phyloP scores from a whole-genome alignment of 2,888 invertebrate genomes.

The Caprella mutica region DNA sequence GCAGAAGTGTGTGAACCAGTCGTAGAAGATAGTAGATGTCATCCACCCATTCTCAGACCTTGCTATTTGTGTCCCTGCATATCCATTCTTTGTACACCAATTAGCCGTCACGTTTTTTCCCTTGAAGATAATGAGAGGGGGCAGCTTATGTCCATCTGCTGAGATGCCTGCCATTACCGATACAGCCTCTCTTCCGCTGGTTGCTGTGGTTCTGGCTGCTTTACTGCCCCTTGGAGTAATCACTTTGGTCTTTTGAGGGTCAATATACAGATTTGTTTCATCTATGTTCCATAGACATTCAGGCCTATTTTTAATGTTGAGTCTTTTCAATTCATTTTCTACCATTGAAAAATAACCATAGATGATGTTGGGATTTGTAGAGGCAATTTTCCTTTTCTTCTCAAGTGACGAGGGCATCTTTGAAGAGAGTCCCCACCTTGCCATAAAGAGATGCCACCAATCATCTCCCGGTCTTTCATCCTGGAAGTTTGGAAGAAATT shows the following conservation, averaged over 20 bases:
- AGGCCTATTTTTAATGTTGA: neutral
- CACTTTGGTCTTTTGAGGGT: neutral
- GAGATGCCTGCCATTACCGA: constrained; percentile 6
- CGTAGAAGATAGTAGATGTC: neutral
- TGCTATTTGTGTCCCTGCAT: neutral
- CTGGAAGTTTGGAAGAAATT: too few relatives aligned
- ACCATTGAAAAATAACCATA: neutral
- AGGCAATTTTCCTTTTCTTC: too few relatives aligned
- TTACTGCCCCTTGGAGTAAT: neutral
- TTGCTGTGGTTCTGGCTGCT: neutral
- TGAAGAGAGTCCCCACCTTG: too few relatives aligned
- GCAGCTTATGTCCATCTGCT: constrained; percentile 1
- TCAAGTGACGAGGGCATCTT: too few relatives aligned
- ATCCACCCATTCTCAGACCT: constrained; percentile 1
- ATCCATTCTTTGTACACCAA: neutral
- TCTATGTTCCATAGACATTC: constrained; percentile 2
- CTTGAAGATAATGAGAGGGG: constrained; percentile 7
- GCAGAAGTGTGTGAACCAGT: neutral
- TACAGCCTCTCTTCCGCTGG: constrained; percentile 1
- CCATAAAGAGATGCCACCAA: too few relatives aligned
- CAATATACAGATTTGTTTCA: neutral
- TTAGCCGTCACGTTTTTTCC: neutral
- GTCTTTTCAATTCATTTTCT: neutral
- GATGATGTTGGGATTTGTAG: neutral
- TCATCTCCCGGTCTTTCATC: too few relatives aligned